phyloP scores from a whole-genome alignment of 2,797 vertebrate genomes.

The Sebastiscus albofasciatus region DNA sequence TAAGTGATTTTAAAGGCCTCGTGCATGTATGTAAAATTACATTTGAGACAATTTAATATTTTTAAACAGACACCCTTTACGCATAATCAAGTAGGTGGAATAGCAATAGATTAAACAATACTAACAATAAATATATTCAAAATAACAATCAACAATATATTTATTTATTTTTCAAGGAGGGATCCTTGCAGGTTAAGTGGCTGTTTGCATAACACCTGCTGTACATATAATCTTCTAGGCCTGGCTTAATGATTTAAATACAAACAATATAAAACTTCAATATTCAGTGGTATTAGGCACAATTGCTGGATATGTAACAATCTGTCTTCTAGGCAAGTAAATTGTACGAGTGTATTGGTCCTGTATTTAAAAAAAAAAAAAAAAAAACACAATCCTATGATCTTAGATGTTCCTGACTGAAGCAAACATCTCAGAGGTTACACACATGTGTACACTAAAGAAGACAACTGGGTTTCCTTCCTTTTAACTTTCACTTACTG shows the following conservation, averaged over 20 bases:
- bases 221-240: not conserved
- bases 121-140: not conserved
- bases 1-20: not conserved
- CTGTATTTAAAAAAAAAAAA: not conserved
- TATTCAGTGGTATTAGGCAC: not conserved
- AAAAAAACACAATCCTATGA: not conserved
- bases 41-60: not conserved
- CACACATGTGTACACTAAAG: not conserved
- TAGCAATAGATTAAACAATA: not conserved
- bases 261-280: constrained; percentile 1
- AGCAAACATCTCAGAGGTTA: not conserved
- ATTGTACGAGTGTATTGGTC: constrained; percentile 18
- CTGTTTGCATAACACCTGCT: not conserved
- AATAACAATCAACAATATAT: not conserved
- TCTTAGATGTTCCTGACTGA: constrained; percentile 14
- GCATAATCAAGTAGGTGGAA: not conserved
- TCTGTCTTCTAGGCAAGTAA: not conserved
- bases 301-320: not conserved
- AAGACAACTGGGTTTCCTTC: not conserved
- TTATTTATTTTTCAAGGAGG: too few relatives aligned
- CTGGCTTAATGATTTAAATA: not conserved
- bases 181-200: constrained; percentile 2
- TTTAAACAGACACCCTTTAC: not conserved
- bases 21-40: not conserved
- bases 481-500: not conserved